phyloP scores from a whole-genome alignment of 2,888 invertebrate species.

The Zhengitettix transpicula region DNA sequence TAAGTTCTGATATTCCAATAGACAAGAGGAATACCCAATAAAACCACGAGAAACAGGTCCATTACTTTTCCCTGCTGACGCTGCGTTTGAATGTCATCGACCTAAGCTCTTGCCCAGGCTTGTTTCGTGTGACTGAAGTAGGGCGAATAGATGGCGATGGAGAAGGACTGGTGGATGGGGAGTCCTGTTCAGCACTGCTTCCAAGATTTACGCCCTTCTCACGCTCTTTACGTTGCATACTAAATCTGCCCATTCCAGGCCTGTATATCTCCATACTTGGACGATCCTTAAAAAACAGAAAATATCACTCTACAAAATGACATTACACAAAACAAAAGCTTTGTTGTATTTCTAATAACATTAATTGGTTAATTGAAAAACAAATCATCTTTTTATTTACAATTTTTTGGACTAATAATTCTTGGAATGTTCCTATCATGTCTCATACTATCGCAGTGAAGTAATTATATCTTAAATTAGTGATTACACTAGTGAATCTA shows the following conservation, averaged over 20 bases:
- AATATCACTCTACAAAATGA: neutral
- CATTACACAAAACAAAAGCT: too few relatives aligned
- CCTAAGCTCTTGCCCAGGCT: neutral
- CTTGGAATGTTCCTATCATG: too few relatives aligned
- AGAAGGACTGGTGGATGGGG: constrained; percentile 17
- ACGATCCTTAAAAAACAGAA: constrained; percentile 46
- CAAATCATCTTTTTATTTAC: too few relatives aligned
- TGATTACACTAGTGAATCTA: too few relatives aligned
- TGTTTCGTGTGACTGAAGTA: neutral
- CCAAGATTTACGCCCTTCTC: constrained; percentile 28
- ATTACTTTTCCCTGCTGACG: constrained; percentile 7
- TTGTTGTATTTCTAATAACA: too few relatives aligned
- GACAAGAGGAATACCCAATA: too few relatives aligned
- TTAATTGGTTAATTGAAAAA: too few relatives aligned
- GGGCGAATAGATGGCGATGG: constrained; percentile 8
- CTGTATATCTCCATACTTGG: constrained; percentile 81
- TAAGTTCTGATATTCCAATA: too few relatives aligned
- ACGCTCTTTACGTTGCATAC: constrained; percentile 40
- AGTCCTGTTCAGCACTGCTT: constrained; percentile 16
- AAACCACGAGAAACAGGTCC: too few relatives aligned
- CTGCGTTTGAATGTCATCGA: constrained; percentile 9
- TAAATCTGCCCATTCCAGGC: constrained; percentile 71
- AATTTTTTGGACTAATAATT: too few relatives aligned
- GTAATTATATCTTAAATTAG: too few relatives aligned
- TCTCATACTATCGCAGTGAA: too few relatives aligned